phyloP scores from a whole-genome alignment of 2,888 invertebrate genomes.

The Charanyca ferruginea region DNA sequence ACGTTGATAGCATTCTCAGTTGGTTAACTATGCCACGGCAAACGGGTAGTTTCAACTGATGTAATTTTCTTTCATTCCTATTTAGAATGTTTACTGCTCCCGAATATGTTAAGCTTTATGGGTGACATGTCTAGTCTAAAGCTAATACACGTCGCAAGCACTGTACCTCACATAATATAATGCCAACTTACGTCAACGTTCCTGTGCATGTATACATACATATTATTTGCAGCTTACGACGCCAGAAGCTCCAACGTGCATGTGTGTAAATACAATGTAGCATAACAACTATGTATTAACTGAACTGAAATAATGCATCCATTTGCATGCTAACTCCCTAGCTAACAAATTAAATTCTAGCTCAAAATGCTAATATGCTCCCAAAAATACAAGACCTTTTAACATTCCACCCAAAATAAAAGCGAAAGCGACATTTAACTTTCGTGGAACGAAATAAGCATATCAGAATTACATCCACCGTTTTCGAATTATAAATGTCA shows the following conservation, averaged over 20 bases:
- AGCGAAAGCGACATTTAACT: constrained; percentile 40
- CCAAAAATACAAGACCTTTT: constrained; percentile 31
- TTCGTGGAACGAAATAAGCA: constrained; percentile 49
- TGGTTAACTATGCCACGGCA: not conserved
- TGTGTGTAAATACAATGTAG: constrained; percentile 30
- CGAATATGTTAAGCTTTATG: constrained; percentile 34
- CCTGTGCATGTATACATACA: constrained; percentile 8
- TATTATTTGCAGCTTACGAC: constrained; percentile 23
- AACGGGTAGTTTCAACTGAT: not conserved
- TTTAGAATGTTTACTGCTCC: constrained; percentile 23
- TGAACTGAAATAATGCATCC: constrained; percentile 50
- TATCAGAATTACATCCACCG: constrained; percentile 54
- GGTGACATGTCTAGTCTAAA: constrained; percentile 37
- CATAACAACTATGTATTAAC: constrained; percentile 33
- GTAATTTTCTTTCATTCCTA: constrained; percentile 35
- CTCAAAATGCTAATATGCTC: constrained; percentile 30
- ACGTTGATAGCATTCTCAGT: constrained; percentile 1
- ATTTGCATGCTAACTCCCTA: constrained; percentile 49
- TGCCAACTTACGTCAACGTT: constrained; percentile 26
- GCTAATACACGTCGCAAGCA: constrained; percentile 35
- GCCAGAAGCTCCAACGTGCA: constrained; percentile 24
- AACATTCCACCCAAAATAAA: constrained; percentile 9
- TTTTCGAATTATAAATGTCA: constrained; percentile 56
- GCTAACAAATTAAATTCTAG: constrained; percentile 41
- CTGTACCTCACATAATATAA: constrained; percentile 32